Base-by-base conservation (phyloP, 2,888 invertebrate species). In the Andricus quercusramuli region DNA sequence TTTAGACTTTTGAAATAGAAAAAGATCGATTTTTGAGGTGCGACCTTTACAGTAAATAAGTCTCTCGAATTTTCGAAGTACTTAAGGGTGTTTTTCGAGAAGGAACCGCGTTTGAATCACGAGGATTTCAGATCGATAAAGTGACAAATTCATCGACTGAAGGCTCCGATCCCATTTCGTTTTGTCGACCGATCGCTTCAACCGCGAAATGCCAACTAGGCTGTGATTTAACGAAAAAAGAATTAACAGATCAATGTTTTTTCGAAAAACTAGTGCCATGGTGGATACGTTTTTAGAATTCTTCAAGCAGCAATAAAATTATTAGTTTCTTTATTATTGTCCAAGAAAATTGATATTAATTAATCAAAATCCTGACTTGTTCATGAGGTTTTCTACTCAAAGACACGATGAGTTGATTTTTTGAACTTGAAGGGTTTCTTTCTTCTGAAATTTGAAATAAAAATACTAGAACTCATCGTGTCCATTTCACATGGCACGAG, bases 121-220 rank as follows among this genome's bases (percentile, higher is more conserved):
- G n/a, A 70, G 29, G 17, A 68, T 70, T 44, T 70, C 8, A 70
- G 11, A 70, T 29, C 29, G 68, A 68, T 44, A 15, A 15, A 68
- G 47, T 70, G 20, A 51, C 51, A 9, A 20, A 70, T 25, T 47
- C 13, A 74, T 74, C 56, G 37, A 74, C 37, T 74, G 51, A 74
- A 32, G 4, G 51, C 37, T 74, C 56, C 22, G 32, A 74, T 32
- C 32, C 32, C 15, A 37, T 22, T 56, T 32, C n/a, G n/a, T 74
- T 74, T 74, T 56, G 29, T 20, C 29, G 32, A 74, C 77, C 85
- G 89, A 74, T 56, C 32, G 29, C 91, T 89, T 89, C 89, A 91
- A 92, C 93, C 93, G 93, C 93, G 93, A 95, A 95, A 95, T 95
- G 96, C 95, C 96, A 96, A 95, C 95, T 95, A 95, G 96, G 96